Percentiles rank a stretch among this genome's conserved stretches.
phyloP scores from a whole-genome alignment of 2,113 vertebrate species.

The Melanotaenia duboulayi region DNA sequence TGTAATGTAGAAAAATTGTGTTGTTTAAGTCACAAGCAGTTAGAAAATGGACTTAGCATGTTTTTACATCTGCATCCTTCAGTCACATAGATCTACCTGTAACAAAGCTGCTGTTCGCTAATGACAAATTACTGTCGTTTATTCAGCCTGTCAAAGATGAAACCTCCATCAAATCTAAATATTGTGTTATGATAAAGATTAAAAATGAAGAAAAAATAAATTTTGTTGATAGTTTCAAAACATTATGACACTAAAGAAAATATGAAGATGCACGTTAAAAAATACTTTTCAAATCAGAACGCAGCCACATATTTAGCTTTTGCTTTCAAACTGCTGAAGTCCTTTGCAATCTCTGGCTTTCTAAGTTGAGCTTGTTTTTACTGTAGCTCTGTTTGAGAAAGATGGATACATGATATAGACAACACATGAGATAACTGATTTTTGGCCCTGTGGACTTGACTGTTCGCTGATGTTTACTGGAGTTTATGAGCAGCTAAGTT shows the following conservation, averaged over 20 bases:
- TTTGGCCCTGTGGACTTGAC: constrained; percentile 47
- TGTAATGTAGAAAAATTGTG: not conserved
- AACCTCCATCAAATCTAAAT: not conserved
- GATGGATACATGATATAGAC: constrained; percentile 2
- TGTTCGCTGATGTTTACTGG: constrained; percentile 45
- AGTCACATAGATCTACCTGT: not conserved
- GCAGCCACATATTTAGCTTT: not conserved
- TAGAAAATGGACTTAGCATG: not conserved
- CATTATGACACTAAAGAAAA: too few relatives aligned
- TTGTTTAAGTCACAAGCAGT: not conserved
- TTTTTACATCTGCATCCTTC: not conserved
- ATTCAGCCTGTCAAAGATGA: not conserved
- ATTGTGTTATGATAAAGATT: constrained; percentile 9
- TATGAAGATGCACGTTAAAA: too few relatives aligned
- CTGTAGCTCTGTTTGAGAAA: constrained; percentile 28
- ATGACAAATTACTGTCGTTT: not conserved
- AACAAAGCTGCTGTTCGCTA: not conserved
- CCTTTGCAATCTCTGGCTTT: not conserved
- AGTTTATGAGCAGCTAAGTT: constrained; percentile 7
- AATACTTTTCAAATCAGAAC: not conserved
- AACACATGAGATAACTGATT: constrained; percentile 37
- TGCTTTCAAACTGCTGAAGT: not conserved
- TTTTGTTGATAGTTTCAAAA: not conserved
- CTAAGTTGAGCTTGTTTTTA: not conserved
- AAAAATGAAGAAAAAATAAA: constrained; percentile 27